Evolutionary conservation across 2,888 invertebrate species (phyloP).

Genomic region (Yponomeuta plumbellus): DNA sequence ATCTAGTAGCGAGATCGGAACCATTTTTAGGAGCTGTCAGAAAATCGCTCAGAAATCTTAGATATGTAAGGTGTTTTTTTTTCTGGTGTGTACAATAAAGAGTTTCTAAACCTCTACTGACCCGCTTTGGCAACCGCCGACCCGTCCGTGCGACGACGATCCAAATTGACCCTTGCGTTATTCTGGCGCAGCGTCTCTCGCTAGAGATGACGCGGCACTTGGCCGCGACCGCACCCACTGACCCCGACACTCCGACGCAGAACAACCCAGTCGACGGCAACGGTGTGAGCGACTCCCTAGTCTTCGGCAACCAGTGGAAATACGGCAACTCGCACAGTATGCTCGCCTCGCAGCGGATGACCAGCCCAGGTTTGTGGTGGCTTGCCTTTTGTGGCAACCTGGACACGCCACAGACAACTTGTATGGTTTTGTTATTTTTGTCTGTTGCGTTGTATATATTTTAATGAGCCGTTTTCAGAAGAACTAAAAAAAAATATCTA

Average conservation of each 20-base stretch:
- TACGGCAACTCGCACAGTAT: slow-evolving; percentile 31
- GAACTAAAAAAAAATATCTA: too few relatives aligned
- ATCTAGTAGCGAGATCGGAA: too few relatives aligned
- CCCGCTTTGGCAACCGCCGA: too few relatives aligned
- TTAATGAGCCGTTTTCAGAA: too few relatives aligned
- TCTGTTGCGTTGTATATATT: too few relatives aligned
- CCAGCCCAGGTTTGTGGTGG: slow-evolving; percentile 43
- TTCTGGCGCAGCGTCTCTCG: slow-evolving; percentile 72
- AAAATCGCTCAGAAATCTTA: too few relatives aligned
- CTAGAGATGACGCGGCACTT: slow-evolving; percentile 83
- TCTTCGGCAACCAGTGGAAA: slow-evolving; percentile 54
- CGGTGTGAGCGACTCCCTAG: slow-evolving; percentile 41
- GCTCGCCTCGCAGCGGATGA: slow-evolving; percentile 40
- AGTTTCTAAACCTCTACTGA: too few relatives aligned
- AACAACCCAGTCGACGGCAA: slow-evolving; percentile 64
- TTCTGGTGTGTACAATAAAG: too few relatives aligned
- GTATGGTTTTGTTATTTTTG: background rate
- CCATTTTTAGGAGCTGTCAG: too few relatives aligned
- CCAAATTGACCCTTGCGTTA: background rate
- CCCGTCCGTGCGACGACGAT: background rate
- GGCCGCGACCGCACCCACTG: slow-evolving; percentile 57
- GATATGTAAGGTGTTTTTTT: too few relatives aligned
- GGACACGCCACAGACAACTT: too few relatives aligned
- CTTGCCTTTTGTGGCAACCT: too few relatives aligned
- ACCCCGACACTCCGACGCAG: slow-evolving; percentile 49